These are phyloP conservation scores for Platycheirus albimanus DNA, from an alignment of 2,888 invertebrate genomes.

Conservation along the genomic window DNA sequence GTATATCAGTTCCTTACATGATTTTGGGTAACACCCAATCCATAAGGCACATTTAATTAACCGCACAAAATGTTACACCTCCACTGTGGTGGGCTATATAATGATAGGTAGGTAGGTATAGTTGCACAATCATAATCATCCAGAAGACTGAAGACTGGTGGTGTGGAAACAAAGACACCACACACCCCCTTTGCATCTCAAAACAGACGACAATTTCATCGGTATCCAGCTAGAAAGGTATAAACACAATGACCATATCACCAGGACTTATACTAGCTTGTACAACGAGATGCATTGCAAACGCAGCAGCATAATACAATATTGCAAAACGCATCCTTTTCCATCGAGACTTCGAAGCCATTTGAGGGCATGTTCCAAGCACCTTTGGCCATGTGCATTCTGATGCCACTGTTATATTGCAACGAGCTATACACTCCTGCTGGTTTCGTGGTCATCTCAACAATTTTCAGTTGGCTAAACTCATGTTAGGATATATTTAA, in stretches of 20 bases:
- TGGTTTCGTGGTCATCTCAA: constrained; percentile 45
- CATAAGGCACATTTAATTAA: constrained; percentile 75
- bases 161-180: background rate
- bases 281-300: constrained; percentile 53
- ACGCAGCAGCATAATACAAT: constrained; percentile 29
- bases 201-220: constrained; percentile 52
- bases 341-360: constrained; percentile 32
- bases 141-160: background rate
- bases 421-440: no score
- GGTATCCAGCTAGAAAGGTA: constrained; percentile 15
- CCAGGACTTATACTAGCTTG: no score
- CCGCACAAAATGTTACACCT: constrained; percentile 68
- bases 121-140: constrained; percentile 28
- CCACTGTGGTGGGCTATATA: constrained; percentile 1
- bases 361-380: constrained; percentile 62
- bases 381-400: constrained; percentile 66
- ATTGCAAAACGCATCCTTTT: constrained; percentile 56
- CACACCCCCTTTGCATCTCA: constrained; percentile 18
- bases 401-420: constrained; percentile 16
- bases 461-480: constrained; percentile 64
- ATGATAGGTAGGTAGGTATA: background rate
- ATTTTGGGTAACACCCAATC: constrained; percentile 74
- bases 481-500: constrained; percentile 66
- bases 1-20: constrained; percentile 63
- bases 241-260: constrained; percentile 18